Evolutionary conservation across 2,888 invertebrate genomes (phyloP).

Genomic region (Andrena trimmerana): DNA sequence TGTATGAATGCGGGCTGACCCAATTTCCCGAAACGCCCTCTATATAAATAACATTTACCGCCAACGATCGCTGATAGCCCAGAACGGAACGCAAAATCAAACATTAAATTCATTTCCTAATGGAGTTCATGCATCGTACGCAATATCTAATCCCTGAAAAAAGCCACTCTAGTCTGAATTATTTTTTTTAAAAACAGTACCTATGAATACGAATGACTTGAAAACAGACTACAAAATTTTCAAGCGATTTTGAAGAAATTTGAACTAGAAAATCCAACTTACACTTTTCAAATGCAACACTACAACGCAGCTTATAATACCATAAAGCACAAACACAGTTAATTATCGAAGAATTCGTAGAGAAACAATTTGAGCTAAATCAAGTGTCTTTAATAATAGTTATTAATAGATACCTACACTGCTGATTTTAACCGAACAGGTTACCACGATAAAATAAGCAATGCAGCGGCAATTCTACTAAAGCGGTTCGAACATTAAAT

Average conservation of each 20-base stretch:
- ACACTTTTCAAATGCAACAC: too few relatives aligned
- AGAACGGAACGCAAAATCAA: background rate
- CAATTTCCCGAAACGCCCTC: background rate
- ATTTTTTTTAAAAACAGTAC: too few relatives aligned
- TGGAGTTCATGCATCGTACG: background rate
- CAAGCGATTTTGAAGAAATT: too few relatives aligned
- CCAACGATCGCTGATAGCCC: background rate
- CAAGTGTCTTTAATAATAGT: background rate
- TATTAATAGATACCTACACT: background rate
- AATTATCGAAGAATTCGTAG: background rate
- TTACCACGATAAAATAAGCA: background rate
- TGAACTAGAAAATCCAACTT: too few relatives aligned
- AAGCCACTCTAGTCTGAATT: background rate
- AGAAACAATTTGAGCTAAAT: background rate
- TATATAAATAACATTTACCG: background rate
- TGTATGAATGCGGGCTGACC: background rate
- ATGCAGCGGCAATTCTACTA: background rate
- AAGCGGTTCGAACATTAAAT: background rate
- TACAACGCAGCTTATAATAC: background rate
- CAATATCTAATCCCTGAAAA: background rate
- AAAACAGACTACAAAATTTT: too few relatives aligned
- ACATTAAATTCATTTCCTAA: background rate
- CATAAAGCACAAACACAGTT: background rate
- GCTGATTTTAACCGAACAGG: background rate
- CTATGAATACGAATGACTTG: too few relatives aligned